Evolutionary conservation across 2,888 invertebrate species (phyloP).

Genomic region (Drosophila diplacantha): DNA sequence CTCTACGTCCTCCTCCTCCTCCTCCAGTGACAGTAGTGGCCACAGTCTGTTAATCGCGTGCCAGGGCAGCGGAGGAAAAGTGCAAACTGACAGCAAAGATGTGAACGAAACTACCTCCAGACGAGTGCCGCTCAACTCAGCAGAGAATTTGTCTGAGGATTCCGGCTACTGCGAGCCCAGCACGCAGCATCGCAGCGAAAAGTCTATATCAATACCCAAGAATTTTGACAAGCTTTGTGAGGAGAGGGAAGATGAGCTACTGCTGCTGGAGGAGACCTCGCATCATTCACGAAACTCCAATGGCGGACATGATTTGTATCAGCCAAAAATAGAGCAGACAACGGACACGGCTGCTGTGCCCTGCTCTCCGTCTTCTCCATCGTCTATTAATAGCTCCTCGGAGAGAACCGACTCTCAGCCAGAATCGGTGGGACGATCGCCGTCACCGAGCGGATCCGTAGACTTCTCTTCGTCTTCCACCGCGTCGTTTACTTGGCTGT

Average conservation of each 20-base stretch:
- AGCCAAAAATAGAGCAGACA: slow-evolving; percentile 68
- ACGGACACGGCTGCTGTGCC: slow-evolving; percentile 24
- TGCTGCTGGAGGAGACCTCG: slow-evolving; percentile 26
- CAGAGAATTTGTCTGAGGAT: slow-evolving; percentile 88
- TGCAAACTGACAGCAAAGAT: slow-evolving; percentile 12
- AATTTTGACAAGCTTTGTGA: slow-evolving; percentile 78
- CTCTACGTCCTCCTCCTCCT: slow-evolving; percentile 57
- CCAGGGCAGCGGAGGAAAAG: slow-evolving; percentile 35
- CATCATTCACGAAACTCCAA: slow-evolving; percentile 70
- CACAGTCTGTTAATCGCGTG: slow-evolving; percentile 61
- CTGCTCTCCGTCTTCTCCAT: slow-evolving; percentile 49
- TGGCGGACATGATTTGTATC: slow-evolving; percentile 63
- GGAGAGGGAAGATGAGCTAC: slow-evolving; percentile 70
- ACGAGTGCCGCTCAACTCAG: slow-evolving; percentile 80
- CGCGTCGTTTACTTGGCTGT: slow-evolving; percentile 75
- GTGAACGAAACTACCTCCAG: slow-evolving; percentile 41
- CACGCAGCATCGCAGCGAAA: slow-evolving; percentile 64
- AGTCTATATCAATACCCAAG: slow-evolving; percentile 79
- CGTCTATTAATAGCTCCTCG: slow-evolving; percentile 65
- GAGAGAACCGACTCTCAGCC: slow-evolving; percentile 65
- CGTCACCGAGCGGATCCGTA: slow-evolving; percentile 50
- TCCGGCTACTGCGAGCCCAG: slow-evolving; percentile 85
- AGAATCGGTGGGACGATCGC: slow-evolving; percentile 40
- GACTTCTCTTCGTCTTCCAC: slow-evolving; percentile 53
- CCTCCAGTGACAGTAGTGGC: slow-evolving; percentile 55